Conservation (phyloP, 2,888 invertebrate genomes). For the Gandaritis pyraliata region DNA sequence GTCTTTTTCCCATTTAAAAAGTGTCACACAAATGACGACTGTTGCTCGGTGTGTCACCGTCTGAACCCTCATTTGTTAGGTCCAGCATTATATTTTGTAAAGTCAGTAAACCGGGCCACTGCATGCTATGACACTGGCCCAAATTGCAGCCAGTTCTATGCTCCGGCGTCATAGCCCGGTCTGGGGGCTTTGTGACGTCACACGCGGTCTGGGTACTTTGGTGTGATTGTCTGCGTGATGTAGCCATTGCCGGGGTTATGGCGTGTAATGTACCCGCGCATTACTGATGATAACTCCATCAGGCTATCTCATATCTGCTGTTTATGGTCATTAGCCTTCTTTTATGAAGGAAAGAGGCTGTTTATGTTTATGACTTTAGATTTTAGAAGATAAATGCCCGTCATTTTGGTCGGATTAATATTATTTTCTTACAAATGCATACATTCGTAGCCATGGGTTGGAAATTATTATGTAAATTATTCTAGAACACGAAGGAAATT, state of each 20-base stretch:
- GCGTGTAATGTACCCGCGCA: constrained; percentile 13
- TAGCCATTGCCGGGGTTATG: neutral
- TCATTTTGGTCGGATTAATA: too few species aligned
- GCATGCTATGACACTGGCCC: constrained; percentile 21
- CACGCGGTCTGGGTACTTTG: neutral
- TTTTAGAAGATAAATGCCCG: too few species aligned
- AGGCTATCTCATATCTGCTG: constrained; percentile 11
- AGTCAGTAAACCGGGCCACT: constrained; percentile 22
- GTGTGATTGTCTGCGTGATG: neutral
- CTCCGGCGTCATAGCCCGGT: neutral
- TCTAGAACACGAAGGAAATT: too few species aligned
- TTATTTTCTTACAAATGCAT: too few species aligned
- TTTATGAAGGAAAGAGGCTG: constrained; percentile 21
- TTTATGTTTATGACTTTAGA: neutral
- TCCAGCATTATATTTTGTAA: constrained; percentile 28
- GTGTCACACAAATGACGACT: neutral
- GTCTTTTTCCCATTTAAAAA: neutral
- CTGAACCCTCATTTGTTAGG: constrained; percentile 25
- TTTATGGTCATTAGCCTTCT: constrained; percentile 14
- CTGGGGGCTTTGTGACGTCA: too few species aligned
- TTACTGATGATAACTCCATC: constrained; percentile 16
- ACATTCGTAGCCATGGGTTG: too few species aligned
- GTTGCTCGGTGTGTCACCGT: constrained; percentile 6
- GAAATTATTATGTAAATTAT: too few species aligned
- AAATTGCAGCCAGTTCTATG: constrained; percentile 7